A percentile compares a stretch with the other conserved stretches of the same genome.
Evolutionary conservation across 2,888 invertebrate genomes (phyloP).

Genomic region (Lissocephala sabroskyi): DNA sequence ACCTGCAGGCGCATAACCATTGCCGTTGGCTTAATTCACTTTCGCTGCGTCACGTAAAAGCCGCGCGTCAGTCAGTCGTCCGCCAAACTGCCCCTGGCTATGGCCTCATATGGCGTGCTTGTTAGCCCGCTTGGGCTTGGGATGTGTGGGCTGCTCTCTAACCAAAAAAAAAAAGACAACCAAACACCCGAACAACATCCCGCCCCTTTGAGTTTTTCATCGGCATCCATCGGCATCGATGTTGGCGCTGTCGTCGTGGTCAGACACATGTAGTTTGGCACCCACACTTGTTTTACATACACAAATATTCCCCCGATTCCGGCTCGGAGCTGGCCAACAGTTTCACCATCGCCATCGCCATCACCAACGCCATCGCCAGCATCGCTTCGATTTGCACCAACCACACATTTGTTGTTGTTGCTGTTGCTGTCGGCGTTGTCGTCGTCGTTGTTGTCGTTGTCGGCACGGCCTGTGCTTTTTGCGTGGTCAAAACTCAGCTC

Average conservation of each 20-base stretch:
- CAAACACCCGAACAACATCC: constrained; percentile 27
- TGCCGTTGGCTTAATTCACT: constrained; percentile 35
- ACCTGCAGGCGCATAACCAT: constrained; percentile 38
- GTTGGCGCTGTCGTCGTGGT: constrained; percentile 43
- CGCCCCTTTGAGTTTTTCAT: no score
- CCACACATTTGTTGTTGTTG: no score
- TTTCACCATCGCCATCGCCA: no score
- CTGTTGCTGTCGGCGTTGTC: constrained; percentile 5
- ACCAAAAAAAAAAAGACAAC: constrained; percentile 30
- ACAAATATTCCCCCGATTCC: no score
- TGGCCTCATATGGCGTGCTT: constrained; percentile 38
- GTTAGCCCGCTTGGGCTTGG: constrained; percentile 5
- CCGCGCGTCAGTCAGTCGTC: constrained; percentile 37
- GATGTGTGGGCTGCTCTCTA: constrained; percentile 34
- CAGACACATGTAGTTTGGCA: constrained; percentile 56
- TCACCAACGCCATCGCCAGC: no score
- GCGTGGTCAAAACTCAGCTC: no score
- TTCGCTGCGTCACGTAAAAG: constrained; percentile 58
- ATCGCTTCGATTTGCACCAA: no score
- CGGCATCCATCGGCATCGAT: constrained; percentile 24
- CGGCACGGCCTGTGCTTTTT: no score
- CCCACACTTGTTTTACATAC: constrained; percentile 43
- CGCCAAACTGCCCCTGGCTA: constrained; percentile 21
- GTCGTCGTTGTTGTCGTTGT: no score
- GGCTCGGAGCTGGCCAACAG: no score